Evolutionary conservation across 2,888 invertebrate species (phyloP), one percentile per base, ranked within the genome.

Genomic region (Drosophila cognata): DNA sequence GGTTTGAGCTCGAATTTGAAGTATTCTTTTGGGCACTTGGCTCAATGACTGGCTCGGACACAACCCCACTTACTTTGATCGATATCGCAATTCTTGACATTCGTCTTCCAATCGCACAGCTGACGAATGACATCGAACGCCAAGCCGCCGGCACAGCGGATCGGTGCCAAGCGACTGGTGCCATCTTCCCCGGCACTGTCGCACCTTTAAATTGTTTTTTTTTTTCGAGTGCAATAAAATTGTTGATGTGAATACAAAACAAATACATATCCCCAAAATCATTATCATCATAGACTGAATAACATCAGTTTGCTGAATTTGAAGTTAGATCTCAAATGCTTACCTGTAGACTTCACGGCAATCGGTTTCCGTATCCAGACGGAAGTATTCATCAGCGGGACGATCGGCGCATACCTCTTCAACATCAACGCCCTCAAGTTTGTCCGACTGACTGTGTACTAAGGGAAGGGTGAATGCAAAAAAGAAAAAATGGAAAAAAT

Each of bases 31-130:
- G 64, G 70, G 71, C 70, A 58, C 67, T 38, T 25, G 48, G 48
- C 73, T 64, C 67, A 72, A 61, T 61, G 61, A 38, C 88, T 90
- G 64, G 65, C 73, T 29, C 77, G 64, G 67, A 75, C 58, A 59
- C 48, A 64, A 38, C 74, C 79, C 92, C 94, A 96, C 98, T 98
- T 97, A 98, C 98, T 98, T 95, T 98, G 97, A 94, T 96, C 91
- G 94, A 96, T 95, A 95, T 98, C 96, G 95, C 98, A 98, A 96
- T 98, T 98, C 95, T 97, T 97, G 94, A 98, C 98, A 95, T 98
- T 95, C 93, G 97, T 96, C 95, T 97, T 98, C 98, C 98, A 98
- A 95, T 98, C 98, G 95, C 98, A 98, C 92, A 98, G 98, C 94
- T 98, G 98, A 92, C 97, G 96, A 94, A 96, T 96, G 94, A 98